Evolutionary conservation across 2,113 vertebrate species (phyloP).

Genomic region (Gallinago media): DNA sequence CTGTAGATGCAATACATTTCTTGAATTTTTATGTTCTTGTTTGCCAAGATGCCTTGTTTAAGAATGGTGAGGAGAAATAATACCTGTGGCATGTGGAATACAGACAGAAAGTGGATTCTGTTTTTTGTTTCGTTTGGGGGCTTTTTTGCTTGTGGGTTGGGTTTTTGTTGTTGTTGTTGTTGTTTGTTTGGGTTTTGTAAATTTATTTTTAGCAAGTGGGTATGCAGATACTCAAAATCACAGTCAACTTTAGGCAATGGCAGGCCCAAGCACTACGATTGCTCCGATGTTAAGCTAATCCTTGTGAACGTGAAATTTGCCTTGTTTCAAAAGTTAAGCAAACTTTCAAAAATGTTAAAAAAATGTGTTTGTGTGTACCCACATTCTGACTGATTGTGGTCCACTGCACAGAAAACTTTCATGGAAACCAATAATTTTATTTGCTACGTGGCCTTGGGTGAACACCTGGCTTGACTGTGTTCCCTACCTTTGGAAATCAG

Average conservation of each 20-base stretch:
- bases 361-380: not conserved
- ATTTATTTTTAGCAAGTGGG: not conserved
- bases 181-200: not conserved
- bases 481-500: not conserved
- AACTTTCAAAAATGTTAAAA: not conserved
- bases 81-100: not conserved
- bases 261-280: not conserved
- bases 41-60: not conserved
- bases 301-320: not conserved
- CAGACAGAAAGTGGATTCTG: not conserved
- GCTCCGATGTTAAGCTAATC: not conserved
- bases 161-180: not conserved
- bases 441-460: no score
- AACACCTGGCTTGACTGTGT: not conserved
- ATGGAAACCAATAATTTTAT: not conserved
- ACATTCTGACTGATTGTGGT: not conserved
- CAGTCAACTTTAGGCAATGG: not conserved
- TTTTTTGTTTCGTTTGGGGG: accelerated
- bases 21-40: not conserved
- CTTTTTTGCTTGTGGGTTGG: not conserved
- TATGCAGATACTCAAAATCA: not conserved
- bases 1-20: not conserved
- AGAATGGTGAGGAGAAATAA: not conserved
- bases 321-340: not conserved
- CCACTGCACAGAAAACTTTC: not conserved